Evolutionary conservation across 2,113 vertebrate species (phyloP).

Genomic region (Vulpes lagopus): DNA sequence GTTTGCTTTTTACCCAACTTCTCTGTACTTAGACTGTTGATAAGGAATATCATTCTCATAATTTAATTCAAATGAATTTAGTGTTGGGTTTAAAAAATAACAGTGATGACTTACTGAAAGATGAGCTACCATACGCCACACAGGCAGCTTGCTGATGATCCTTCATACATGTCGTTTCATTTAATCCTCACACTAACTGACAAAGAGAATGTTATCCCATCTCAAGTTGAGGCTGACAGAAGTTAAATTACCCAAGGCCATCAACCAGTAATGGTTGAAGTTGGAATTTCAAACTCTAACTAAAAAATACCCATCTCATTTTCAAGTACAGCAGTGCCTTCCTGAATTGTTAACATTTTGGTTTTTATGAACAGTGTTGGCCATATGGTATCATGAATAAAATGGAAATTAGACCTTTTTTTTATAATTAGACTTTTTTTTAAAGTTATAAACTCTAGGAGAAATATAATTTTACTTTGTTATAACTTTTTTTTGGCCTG

Average conservation of each 20-base stretch:
- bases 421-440: neutral
- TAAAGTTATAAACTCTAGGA: neutral
- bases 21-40: neutral
- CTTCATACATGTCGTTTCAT: neutral
- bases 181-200: neutral
- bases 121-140: neutral
- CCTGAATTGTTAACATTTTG: neutral
- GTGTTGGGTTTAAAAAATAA: neutral
- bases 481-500: slow-evolving; percentile 32
- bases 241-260: neutral
- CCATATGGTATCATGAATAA: slow-evolving; percentile 13
- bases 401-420: neutral
- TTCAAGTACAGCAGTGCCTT: neutral
- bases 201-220: neutral
- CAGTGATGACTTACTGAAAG: neutral
- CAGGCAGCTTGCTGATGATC: neutral
- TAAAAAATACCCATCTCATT: neutral
- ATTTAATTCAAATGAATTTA: slow-evolving; percentile 48
- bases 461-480: neutral
- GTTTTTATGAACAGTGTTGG: neutral
- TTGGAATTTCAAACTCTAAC: neutral
- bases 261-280: neutral
- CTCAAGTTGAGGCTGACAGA: neutral
- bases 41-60: neutral
- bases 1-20: slow-evolving; percentile 27